Evolutionary conservation across 2,113 vertebrate genomes (phyloP).

Genomic region (Nyctereutes procyonoides): DNA sequence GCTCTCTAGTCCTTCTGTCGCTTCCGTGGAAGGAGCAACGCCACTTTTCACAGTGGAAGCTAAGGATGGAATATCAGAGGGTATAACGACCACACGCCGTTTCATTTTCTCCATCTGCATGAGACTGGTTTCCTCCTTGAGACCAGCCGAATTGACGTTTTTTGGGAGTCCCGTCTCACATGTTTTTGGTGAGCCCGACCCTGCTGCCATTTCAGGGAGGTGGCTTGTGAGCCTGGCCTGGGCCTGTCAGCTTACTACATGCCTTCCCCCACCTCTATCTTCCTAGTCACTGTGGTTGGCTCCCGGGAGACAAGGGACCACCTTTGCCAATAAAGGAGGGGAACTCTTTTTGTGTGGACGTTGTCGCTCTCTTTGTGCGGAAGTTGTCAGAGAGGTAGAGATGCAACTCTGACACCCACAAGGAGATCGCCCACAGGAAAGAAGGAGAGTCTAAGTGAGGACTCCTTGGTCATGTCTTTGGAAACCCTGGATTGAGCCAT

Average conservation of each 20-base stretch:
- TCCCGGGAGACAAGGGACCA: background rate
- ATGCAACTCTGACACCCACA: accelerated
- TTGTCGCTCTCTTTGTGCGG: background rate
- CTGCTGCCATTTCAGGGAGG: too few species aligned
- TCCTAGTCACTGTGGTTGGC: background rate
- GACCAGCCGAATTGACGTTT: too few species aligned
- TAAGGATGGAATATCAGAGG: background rate
- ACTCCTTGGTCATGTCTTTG: background rate
- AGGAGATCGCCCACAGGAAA: background rate
- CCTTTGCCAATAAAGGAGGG: background rate
- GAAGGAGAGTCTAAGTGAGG: background rate
- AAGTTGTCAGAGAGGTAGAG: background rate
- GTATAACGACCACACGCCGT: background rate
- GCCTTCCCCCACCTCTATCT: accelerated
- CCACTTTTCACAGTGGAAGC: background rate
- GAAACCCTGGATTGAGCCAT: background rate
- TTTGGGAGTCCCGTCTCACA: too few species aligned
- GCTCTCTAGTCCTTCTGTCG: background rate
- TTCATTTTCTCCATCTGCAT: background rate
- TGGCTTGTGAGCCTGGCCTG: too few species aligned
- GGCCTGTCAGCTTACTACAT: background rate
- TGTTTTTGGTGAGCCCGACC: too few species aligned
- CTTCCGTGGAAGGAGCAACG: background rate
- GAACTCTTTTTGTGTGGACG: too few species aligned
- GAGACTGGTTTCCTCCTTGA: background rate